Percentiles rank a stretch among this genome's conserved stretches.
These are phyloP conservation scores for Mionectes olivaceus DNA, from an alignment of 2,797 vertebrate species.

Conservation along the genomic window DNA sequence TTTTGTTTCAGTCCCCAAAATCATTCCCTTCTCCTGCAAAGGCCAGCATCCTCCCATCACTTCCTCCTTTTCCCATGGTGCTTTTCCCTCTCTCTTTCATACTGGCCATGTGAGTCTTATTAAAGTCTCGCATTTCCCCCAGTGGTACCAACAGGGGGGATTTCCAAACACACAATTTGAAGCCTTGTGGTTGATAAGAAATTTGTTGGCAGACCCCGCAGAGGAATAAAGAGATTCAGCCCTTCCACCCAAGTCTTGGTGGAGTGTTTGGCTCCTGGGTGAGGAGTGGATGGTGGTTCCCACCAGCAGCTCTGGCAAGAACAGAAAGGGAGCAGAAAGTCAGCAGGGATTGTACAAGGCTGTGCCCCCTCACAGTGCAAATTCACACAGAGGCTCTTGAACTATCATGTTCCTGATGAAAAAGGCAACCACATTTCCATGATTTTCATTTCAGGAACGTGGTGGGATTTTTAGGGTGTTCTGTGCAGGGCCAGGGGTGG, in stretches of 20 bases:
- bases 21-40: neutral
- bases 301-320: neutral
- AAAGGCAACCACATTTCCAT: neutral
- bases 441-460: neutral
- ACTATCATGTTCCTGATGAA: neutral
- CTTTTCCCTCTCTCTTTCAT: neutral
- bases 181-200: neutral
- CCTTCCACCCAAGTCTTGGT: neutral
- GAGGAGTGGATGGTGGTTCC: neutral
- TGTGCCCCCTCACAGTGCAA: neutral
- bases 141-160: neutral
- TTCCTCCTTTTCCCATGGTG: neutral
- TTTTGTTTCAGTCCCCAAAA: neutral
- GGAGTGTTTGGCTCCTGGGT: neutral
- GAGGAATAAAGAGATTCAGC: neutral
- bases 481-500: neutral
- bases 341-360: rapidly evolving
- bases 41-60: neutral
- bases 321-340: neutral
- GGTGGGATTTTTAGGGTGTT: neutral
- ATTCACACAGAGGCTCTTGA: neutral
- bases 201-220: neutral
- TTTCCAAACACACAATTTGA: neutral
- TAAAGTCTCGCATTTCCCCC: neutral
- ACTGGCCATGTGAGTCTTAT: neutral